Conservation (phyloP, 2,113 vertebrate genomes). For the Oryctolagus cuniculus region mOryCun1.1 NC_091435.1:87978001-87978500, state of each 20-base stretch:
- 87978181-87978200: constrained; percentile 14
- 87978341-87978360: not conserved
- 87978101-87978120: not conserved
- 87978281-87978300: not conserved
- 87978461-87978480: not conserved
- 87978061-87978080: not conserved
- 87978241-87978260: not conserved
- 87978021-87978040: not conserved
- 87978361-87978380: not conserved
- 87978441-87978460: not conserved
- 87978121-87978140: not conserved
- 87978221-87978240: not conserved
- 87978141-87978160: not conserved
- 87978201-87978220: not conserved
- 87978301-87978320: not conserved
- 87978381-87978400: not conserved
- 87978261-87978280: not conserved
- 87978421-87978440: not conserved
- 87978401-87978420: not conserved
- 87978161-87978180: not conserved
- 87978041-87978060: not conserved
- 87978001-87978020: not conserved
- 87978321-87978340: not conserved
- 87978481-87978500: not conserved
- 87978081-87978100: not conserved